Conservation (phyloP, 2,113 vertebrate species). For the Scomber colias region DNA sequence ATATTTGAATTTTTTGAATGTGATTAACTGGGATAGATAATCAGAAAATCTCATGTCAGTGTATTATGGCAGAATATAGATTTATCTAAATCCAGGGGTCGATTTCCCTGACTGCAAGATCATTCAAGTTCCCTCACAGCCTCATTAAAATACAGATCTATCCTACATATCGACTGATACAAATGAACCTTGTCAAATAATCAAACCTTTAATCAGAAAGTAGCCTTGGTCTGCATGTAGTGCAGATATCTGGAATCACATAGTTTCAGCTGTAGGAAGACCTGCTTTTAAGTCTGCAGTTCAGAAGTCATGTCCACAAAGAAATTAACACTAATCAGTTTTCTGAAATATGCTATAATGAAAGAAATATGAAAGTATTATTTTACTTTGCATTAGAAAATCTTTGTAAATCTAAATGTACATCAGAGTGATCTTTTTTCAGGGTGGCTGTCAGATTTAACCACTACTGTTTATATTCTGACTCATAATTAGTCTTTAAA, state of each 20-base stretch:
- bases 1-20: constrained; percentile 13
- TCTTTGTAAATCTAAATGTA: constrained; percentile 38
- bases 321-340: constrained; percentile 22
- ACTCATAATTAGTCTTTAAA: too few relatives aligned
- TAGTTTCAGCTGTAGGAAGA: constrained; percentile 10
- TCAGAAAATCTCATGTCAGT: constrained; percentile 42
- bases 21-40: constrained; percentile 46
- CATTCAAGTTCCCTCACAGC: constrained; percentile 50
- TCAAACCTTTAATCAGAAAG: constrained; percentile 69
- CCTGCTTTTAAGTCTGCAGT: neutral
- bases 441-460: neutral
- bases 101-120: constrained; percentile 54
- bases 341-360: constrained; percentile 15
- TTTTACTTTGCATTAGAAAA: constrained; percentile 39
- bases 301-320: neutral
- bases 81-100: constrained; percentile 55
- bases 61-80: constrained; percentile 50
- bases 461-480: too few relatives aligned
- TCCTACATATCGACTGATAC: constrained; percentile 57
- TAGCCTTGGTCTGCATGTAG: constrained; percentile 19
- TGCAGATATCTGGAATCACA: constrained; percentile 29
- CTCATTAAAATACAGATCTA: constrained; percentile 74
- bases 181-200: constrained; percentile 73
- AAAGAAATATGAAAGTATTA: constrained; percentile 22
- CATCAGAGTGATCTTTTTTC: neutral